Base-by-base conservation (phyloP, 2,113 vertebrate species). In the Oceanodroma tethys region DNA sequence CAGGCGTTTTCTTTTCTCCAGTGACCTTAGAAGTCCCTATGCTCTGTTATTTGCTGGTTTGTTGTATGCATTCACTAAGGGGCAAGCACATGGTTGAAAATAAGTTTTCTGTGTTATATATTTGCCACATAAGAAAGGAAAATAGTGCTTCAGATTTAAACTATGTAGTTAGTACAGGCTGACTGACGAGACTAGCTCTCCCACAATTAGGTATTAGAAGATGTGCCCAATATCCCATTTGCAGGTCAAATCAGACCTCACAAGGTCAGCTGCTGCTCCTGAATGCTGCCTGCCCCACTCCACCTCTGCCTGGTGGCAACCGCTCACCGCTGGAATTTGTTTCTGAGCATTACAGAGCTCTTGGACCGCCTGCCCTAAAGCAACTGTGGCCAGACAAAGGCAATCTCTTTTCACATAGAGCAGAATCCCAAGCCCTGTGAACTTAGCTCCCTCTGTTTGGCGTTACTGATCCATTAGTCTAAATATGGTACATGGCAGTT, bases 401-500 rank as follows among this genome's bases (percentile, higher is more conserved):
- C 97, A 85, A 95, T 86, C 79, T 94, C 91, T 96, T 93, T 94
- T 89, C 96, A 96, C 94, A 96, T 71, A 96, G 97, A 88, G 71
- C 92, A 92, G 79, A 85, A 97, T 93, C 96, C 83, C 94, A 89
- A 97, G 95, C 74, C 62, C 95, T 52, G 95, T 81, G 92, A 97
- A 96, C 94, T 88, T 94, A 97, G 97, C 87, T 96, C 90, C 89
- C 96, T 95, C 88, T 96, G 94, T 95, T 97, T 96, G 96, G 96
- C 89, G 72, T 96, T 95, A 89, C 97, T 94, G 93, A 96, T 96
- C 97, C 34, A 15, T 93, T 93, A 81, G 96, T 97, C 98, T 98
- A 98, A 98, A 98, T 97, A 97, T 88, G 97, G 98, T 96, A 94
- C 96, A 56, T 71, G 96, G 97, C 97, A 95, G 96, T 90, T 97